These are phyloP conservation scores for Falco naumanni DNA, from an alignment of 2,797 vertebrate species.

Conservation along the genomic window DNA sequence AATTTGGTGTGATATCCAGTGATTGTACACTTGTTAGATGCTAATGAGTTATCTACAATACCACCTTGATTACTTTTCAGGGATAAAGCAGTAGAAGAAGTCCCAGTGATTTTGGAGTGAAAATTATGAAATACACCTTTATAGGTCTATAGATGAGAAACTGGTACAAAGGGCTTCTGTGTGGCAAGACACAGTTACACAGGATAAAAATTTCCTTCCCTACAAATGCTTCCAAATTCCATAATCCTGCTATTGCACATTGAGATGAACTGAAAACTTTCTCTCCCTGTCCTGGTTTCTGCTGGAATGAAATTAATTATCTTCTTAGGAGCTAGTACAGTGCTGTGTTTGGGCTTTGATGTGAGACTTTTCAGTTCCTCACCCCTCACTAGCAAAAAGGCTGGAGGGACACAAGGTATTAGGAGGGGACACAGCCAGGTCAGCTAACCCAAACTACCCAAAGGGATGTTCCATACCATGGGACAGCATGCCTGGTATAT, in stretches of 20 bases:
- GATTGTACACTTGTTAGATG: not conserved
- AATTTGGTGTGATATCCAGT: not conserved
- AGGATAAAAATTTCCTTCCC: not conserved
- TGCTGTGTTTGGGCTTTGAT: too few relatives aligned
- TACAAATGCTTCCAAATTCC: not conserved
- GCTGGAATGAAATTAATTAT: too few relatives aligned
- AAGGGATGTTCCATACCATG: too few relatives aligned
- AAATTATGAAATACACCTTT: not conserved
- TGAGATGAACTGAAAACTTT: not conserved
- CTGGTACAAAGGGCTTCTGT: not conserved
- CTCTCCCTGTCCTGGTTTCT: not conserved
- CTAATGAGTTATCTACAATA: not conserved
- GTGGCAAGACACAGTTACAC: not conserved
- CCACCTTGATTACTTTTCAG: not conserved
- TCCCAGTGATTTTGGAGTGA: not conserved
- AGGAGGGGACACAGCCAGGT: too few relatives aligned
- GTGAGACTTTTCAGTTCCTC: too few relatives aligned
- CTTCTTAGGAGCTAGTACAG: too few relatives aligned
- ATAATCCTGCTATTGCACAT: not conserved
- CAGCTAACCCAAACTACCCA: too few relatives aligned
- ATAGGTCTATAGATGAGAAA: not conserved
- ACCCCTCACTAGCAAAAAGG: too few relatives aligned
- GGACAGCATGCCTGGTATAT: too few relatives aligned
- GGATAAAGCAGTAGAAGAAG: not conserved
- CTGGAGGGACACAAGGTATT: too few relatives aligned